phyloP scores from a whole-genome alignment of 2,797 vertebrate genomes.

The Phaenicophaeus curvirostris region DNA sequence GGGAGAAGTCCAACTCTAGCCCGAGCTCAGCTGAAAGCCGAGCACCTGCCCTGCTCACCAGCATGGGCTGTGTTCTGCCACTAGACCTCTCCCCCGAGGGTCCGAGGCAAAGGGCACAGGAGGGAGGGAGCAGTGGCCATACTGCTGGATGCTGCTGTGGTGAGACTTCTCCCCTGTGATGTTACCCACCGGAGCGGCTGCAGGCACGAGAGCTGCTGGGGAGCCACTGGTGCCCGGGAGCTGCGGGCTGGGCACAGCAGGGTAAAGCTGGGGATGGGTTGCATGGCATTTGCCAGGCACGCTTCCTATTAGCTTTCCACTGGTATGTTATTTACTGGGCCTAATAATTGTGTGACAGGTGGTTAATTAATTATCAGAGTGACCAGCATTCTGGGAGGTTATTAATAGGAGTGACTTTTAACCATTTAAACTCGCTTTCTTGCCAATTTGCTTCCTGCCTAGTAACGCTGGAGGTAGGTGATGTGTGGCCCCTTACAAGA shows the following conservation, averaged over 20 bases:
- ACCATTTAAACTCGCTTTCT: neutral
- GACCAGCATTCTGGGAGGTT: neutral
- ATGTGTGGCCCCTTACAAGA: neutral
- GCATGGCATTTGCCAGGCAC: accelerated
- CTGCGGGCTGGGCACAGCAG: neutral
- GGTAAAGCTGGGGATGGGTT: neutral
- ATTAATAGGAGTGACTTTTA: slow-evolving; percentile 4
- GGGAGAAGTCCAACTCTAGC: neutral
- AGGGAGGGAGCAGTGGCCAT: accelerated
- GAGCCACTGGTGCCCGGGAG: neutral
- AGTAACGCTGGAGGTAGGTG: neutral
- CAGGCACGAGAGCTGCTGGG: neutral
- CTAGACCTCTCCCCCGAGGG: too few relatives aligned
- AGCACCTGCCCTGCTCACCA: neutral
- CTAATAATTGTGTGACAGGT: neutral
- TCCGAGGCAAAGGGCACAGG: neutral
- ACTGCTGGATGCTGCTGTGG: accelerated
- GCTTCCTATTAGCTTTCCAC: accelerated
- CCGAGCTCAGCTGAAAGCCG: neutral
- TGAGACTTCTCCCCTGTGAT: neutral
- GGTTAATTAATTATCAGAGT: neutral
- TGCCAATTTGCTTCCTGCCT: neutral
- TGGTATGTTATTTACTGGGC: neutral
- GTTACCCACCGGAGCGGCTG: accelerated
- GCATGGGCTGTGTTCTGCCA: neutral